Evolutionary conservation across 2,888 invertebrate genomes (phyloP).

Genomic region (Erynnis tages): DNA sequence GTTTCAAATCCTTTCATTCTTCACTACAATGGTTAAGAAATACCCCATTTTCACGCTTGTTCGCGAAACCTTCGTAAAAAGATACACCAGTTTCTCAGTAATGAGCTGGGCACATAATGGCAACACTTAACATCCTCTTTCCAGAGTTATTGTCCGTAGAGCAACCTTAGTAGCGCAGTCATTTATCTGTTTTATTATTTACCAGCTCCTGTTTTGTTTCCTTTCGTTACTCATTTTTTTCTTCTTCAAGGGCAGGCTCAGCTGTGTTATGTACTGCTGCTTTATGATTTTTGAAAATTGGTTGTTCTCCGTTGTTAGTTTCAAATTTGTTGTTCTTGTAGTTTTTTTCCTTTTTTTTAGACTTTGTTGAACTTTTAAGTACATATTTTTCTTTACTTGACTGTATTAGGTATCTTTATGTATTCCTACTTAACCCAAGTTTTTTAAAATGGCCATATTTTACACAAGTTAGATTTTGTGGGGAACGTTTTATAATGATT

Average conservation of each 20-base stretch:
- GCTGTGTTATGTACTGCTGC: background rate
- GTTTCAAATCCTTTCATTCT: too few species aligned
- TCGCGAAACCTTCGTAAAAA: slow-evolving; percentile 6
- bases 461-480: too few species aligned
- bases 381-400: too few species aligned
- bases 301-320: too few species aligned
- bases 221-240: background rate
- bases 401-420: too few species aligned
- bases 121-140: slow-evolving; percentile 20
- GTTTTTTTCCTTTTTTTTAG: too few species aligned
- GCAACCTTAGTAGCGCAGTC: slow-evolving; percentile 9
- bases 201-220: background rate
- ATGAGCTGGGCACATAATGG: slow-evolving; percentile 22
- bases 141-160: slow-evolving; percentile 16
- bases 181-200: slow-evolving; percentile 21
- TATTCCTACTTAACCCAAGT: too few species aligned
- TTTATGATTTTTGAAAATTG: too few species aligned
- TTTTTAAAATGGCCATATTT: too few species aligned
- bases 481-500: too few species aligned
- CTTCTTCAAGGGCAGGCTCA: background rate
- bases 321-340: too few species aligned
- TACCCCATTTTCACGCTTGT: background rate
- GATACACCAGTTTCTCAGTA: slow-evolving; percentile 17
- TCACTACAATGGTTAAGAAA: background rate
- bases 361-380: too few species aligned